Evolutionary conservation across 2,797 vertebrate species (phyloP), one percentile per base, ranked within the genome.

Genomic region (Neostethus bicornis): DNA sequence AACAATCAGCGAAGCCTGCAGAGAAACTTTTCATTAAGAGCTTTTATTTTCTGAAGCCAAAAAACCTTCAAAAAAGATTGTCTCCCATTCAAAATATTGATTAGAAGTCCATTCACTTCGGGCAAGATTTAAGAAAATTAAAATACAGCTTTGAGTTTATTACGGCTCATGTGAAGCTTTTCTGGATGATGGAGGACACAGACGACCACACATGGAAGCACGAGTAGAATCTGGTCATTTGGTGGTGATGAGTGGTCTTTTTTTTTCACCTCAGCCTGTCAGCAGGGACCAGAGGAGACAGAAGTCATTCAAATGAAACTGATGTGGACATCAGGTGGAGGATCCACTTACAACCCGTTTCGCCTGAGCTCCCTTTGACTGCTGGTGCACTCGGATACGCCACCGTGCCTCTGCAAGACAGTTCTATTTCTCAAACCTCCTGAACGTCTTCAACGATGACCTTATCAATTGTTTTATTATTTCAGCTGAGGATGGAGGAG

Each of bases 241-340:
- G 84, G 63, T 38, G 51, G 52, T 41, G 73, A 67, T 54, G 70
- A 76, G 78, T 69, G 55, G 58, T 26, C 74, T 66, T 67, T 57
- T n/a, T 69, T 70, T 61, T 51, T 66, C 74, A 66, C 77, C 58
- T 38, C 60, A 54, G 67, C 61, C 78, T 59, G 69, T 81, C 76
- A 77, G 77, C 75, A 70, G 80, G 84, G 83, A 84, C 68, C 75
- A 39, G 66, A 48, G 65, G 59, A 90, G 86, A 85, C 87, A 85
- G 84, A 70, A 87, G 74, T 80, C 90, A 86, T 77, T 91, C 86
- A 84, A 70, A 86, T 79, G 85, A 83, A 89, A 91, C 88, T 86
- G 90, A 93, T 89, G 87, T 38, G 87, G 79, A 87, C 85, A 91
- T 91, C 90, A 89, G 90, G 85, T 91, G 86, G 80, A 89, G 80